A percentile compares a stretch with the other conserved stretches of the same genome.
Evolutionary conservation across 2,888 invertebrate genomes (phyloP).

Genomic region (Synanthedon vespiformis): DNA sequence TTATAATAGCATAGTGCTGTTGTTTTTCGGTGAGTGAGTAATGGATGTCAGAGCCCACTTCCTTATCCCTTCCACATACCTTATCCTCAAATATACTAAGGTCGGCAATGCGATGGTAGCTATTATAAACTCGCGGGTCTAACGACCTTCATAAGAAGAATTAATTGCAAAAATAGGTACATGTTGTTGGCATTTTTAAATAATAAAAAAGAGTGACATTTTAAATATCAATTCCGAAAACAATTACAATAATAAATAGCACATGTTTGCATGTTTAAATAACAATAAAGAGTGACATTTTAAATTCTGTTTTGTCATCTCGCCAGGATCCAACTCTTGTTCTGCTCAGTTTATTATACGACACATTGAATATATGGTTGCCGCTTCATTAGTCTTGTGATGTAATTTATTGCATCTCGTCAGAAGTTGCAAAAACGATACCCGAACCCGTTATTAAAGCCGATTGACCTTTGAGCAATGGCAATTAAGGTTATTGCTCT

Average conservation of each 20-base stretch:
- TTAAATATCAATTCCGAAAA: too few species aligned
- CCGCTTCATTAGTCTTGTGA: constrained; percentile 15
- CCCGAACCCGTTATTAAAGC: constrained; percentile 16
- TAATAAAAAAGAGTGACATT: too few species aligned
- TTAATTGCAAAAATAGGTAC: too few species aligned
- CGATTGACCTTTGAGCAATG: constrained; percentile 22
- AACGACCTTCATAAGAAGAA: too few species aligned
- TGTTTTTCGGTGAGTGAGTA: too few species aligned
- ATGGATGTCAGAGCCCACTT: too few species aligned
- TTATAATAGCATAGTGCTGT: too few species aligned
- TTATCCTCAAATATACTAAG: too few species aligned
- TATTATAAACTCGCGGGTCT: too few species aligned
- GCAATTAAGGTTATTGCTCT: constrained; percentile 12
- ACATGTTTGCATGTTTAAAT: neutral
- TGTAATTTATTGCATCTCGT: constrained; percentile 13
- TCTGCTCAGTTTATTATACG: constrained; percentile 8
- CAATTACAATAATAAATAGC: neutral
- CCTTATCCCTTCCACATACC: too few species aligned
- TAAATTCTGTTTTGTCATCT: neutral
- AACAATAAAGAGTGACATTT: neutral
- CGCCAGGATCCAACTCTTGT: constrained; percentile 2
- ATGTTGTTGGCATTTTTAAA: too few species aligned
- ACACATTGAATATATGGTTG: constrained; percentile 3
- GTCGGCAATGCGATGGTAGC: too few species aligned
- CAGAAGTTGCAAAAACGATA: constrained; percentile 14